A percentile compares a stretch with the other conserved stretches of the same genome.
These are phyloP conservation scores for Semnopithecus entellus DNA, from an alignment of 2,113 vertebrate species.

Conservation along the genomic window DNA sequence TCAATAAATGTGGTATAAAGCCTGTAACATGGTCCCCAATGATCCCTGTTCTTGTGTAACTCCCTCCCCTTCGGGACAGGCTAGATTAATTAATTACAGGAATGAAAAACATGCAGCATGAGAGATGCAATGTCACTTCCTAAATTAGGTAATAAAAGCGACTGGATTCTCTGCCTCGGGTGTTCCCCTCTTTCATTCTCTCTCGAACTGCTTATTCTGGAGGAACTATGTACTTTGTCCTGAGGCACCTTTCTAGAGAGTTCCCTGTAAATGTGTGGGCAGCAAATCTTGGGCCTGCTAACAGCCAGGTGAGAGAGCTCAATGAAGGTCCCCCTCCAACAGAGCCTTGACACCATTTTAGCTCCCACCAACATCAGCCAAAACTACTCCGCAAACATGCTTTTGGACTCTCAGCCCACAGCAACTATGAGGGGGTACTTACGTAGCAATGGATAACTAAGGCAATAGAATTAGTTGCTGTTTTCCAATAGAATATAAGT, in stretches of 20 bases:
- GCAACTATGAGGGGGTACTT: background rate
- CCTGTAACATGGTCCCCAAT: too few relatives aligned
- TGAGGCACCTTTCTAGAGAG: background rate
- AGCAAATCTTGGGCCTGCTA: background rate
- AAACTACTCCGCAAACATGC: background rate
- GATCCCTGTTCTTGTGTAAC: background rate
- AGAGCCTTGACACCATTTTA: background rate
- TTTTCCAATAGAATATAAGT: background rate
- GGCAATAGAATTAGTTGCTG: background rate
- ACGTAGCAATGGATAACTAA: background rate
- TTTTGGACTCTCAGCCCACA: background rate
- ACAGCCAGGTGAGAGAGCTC: background rate
- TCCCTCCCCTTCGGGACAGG: too few relatives aligned
- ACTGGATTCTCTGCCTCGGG: background rate
- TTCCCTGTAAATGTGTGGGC: fast-evolving
- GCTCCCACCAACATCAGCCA: background rate
- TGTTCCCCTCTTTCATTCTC: background rate
- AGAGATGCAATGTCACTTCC: background rate
- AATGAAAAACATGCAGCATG: background rate
- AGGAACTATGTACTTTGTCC: background rate
- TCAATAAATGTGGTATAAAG: background rate
- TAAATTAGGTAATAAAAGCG: background rate
- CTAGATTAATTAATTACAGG: background rate
- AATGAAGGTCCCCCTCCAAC: fast-evolving
- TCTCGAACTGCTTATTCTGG: background rate